Evolutionary conservation across 1,140 invertebrate genomes (phyloP).

Genomic region (Drosophila sulfurigaster): DNA sequence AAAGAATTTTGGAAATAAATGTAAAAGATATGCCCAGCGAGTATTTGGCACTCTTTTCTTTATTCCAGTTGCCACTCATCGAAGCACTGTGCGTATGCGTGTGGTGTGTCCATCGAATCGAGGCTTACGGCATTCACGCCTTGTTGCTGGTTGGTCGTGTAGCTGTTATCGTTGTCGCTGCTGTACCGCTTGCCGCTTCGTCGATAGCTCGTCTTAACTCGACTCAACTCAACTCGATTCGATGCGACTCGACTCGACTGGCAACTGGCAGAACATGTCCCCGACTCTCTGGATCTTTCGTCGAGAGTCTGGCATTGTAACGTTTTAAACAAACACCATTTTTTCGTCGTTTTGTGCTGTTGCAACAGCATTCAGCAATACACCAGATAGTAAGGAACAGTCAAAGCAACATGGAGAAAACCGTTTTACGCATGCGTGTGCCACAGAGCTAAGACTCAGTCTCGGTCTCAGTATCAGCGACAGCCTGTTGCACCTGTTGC

Average conservation of each 20-base stretch:
- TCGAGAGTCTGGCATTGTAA: conserved; percentile 34
- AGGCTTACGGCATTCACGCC: conserved; percentile 79
- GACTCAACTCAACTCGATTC: background rate
- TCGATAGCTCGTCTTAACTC: conserved; percentile 1
- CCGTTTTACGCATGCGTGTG: conserved; percentile 81
- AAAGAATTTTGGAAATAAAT: no score
- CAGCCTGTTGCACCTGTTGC: conserved; percentile 68
- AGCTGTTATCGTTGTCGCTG: conserved; percentile 74
- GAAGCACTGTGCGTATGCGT: conserved; percentile 34
- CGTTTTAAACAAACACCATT: conserved; percentile 47
- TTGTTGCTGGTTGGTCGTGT: conserved; percentile 70
- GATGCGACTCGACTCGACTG: conserved; percentile 4
- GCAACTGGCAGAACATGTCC: conserved; percentile 58
- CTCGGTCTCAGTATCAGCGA: conserved; percentile 8
- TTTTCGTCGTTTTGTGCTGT: no score
- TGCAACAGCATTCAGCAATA: no score
- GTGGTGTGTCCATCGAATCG: background rate
- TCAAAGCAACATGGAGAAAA: conserved; percentile 62
- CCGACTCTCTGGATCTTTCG: conserved; percentile 37
- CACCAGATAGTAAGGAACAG: no score
- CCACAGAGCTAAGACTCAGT: conserved; percentile 20
- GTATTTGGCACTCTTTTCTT: background rate
- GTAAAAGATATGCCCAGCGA: no score
- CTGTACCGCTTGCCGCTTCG: conserved; percentile 8
- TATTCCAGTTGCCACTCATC: background rate